phyloP scores from a whole-genome alignment of 2,113 vertebrate genomes.

The Chloropsis hardwickii region DNA sequence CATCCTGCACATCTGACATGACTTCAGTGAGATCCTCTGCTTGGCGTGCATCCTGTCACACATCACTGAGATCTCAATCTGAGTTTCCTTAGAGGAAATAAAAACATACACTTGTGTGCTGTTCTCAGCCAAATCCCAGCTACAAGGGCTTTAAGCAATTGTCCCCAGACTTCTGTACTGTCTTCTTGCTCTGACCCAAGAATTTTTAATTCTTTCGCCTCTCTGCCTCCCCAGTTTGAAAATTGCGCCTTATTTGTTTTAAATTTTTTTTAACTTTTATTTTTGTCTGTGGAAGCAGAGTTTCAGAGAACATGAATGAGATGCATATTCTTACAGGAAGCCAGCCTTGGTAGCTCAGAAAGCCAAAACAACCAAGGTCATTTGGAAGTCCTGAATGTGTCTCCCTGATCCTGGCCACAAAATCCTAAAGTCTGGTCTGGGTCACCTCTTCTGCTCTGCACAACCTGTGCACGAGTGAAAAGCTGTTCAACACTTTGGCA shows the following conservation, averaged over 20 bases:
- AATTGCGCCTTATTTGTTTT: neutral
- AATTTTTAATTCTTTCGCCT: neutral
- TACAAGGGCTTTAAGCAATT: neutral
- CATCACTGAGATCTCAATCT: neutral
- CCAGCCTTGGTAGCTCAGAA: neutral
- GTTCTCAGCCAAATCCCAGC: neutral
- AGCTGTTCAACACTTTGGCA: neutral
- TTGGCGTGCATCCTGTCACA: neutral
- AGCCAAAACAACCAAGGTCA: neutral
- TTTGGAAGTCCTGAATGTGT: neutral
- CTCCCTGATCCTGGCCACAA: neutral
- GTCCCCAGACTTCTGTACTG: neutral
- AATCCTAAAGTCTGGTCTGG: neutral
- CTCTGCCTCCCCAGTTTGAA: neutral
- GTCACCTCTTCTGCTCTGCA: neutral
- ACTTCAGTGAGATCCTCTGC: neutral
- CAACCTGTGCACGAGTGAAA: neutral
- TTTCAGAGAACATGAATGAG: neutral
- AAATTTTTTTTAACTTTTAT: neutral
- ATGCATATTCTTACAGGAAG: neutral
- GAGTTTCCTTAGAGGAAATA: neutral
- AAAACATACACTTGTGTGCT: neutral
- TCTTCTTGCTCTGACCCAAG: neutral
- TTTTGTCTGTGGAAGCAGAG: neutral
- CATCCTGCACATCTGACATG: neutral